These are phyloP conservation scores for Epirrhoe tristata DNA, from an alignment of 2,888 invertebrate species.

Conservation along the genomic window DNA sequence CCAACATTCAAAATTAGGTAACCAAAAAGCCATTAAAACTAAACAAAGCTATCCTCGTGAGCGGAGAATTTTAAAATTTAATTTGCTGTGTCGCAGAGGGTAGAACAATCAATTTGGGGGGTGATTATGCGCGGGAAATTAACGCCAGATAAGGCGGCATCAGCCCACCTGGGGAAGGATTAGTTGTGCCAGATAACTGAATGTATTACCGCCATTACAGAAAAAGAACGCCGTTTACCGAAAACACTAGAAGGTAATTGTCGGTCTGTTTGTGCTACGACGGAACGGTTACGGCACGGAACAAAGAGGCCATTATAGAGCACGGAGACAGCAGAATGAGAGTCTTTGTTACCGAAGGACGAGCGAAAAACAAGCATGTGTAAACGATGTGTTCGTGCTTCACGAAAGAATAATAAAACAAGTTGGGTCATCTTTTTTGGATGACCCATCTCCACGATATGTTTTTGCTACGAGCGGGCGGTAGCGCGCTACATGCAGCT, in stretches of 20 bases:
- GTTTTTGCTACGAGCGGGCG: constrained; percentile 9
- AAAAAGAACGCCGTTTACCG: constrained; percentile 67
- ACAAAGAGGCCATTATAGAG: constrained; percentile 8
- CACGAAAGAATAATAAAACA: background rate
- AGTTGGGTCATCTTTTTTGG: constrained; percentile 9
- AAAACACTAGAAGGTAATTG: constrained; percentile 61
- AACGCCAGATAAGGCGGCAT: constrained; percentile 75
- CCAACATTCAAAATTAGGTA: constrained; percentile 27
- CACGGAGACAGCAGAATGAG: constrained; percentile 3
- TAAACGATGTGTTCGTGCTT: background rate
- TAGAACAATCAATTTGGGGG: constrained; percentile 71
- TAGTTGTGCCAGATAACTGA: constrained; percentile 72
- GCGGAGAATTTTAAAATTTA: constrained; percentile 52
- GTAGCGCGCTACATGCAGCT: background rate
- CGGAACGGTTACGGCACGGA: constrained; percentile 18
- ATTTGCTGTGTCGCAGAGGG: constrained; percentile 49
- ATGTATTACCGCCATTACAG: constrained; percentile 73
- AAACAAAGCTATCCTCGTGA: constrained; percentile 19
- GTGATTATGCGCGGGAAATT: constrained; percentile 72
- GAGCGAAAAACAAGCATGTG: background rate
- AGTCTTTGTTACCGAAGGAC: background rate
- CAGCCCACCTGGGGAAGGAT: constrained; percentile 77
- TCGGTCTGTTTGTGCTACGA: constrained; percentile 22
- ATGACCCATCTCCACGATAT: background rate
- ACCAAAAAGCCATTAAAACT: constrained; percentile 28